phyloP scores from a whole-genome alignment of 1,140 invertebrate genomes.

The Andricus grossulariae region DNA sequence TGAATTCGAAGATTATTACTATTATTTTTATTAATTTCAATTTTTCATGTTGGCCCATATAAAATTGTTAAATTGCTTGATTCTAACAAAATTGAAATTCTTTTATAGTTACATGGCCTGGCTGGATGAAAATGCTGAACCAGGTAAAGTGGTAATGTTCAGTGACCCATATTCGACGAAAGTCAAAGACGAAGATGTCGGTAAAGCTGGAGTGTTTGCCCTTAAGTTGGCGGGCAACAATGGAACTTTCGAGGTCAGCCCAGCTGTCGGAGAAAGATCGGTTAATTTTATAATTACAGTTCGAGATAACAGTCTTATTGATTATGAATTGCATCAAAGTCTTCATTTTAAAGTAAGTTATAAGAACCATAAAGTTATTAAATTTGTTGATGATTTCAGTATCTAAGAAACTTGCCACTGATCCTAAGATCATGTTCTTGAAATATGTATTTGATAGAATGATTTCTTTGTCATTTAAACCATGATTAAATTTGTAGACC shows the following conservation, averaged over 20 bases:
- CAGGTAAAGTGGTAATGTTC: conserved; percentile 85
- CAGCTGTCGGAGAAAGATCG: conserved; percentile 88
- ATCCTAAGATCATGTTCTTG: too few relatives aligned
- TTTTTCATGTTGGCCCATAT: too few relatives aligned
- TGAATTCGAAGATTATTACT: too few relatives aligned
- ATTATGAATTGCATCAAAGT: conserved; percentile 87
- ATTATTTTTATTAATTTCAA: too few relatives aligned
- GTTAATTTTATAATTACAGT: conserved; percentile 89
- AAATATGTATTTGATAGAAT: too few relatives aligned
- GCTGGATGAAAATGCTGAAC: conserved; percentile 89
- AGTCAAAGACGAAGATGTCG: conserved; percentile 86
- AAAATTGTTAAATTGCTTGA: too few relatives aligned
- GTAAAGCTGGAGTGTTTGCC: conserved; percentile 89
- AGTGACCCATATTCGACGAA: conserved; percentile 82
- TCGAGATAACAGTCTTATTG: conserved; percentile 86
- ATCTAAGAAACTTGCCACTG: too few relatives aligned
- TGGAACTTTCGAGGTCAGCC: conserved; percentile 91
- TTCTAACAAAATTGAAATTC: not conserved
- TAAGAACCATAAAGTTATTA: not conserved
- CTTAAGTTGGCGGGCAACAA: conserved; percentile 87
- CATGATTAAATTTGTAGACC: too few relatives aligned
- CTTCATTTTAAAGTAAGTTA: conserved; percentile 81
- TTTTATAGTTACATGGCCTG: conserved; percentile 82
- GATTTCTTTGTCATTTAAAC: too few relatives aligned
- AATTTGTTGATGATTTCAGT: too few relatives aligned